Base-by-base conservation (phyloP, 2,888 invertebrate species). In the Sericinus montela region DNA sequence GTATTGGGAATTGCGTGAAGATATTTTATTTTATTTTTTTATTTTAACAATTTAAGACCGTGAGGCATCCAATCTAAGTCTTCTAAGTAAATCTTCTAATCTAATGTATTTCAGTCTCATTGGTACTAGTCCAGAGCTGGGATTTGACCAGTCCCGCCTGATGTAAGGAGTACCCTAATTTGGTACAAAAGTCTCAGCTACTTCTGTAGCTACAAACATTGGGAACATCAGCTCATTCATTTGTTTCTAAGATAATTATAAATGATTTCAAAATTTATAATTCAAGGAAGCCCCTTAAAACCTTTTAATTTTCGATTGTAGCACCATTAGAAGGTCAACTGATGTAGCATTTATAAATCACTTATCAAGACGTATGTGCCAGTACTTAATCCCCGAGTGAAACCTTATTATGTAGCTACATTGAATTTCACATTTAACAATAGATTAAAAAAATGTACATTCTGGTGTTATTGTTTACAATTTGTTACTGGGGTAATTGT, bases 71-170 rank as follows among this genome's bases (percentile, higher is more conserved):
- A n/a, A n/a, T n/a, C n/a, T n/a, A n/a, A n/a, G n/a, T n/a, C n/a
- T n/a, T n/a, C n/a, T n/a, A n/a, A n/a, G n/a, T n/a, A n/a, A n/a
- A n/a, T n/a, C n/a, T n/a, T n/a, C n/a, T n/a, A n/a, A n/a, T n/a
- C n/a, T n/a, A n/a, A n/a, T n/a, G n/a, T n/a, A n/a, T n/a, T n/a
- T n/a, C 55, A 95, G 97, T 9, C 89, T 97, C 45, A 98, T 98
- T 60, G 98, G 98, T 60, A 94, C 94, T 57, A 98, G 97, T 88
- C 99, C 99, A 51, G 98, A 98, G 51, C 89, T 99, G 48, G 98
- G 98, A 45, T 99, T 98, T 85, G 98, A 60, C 99, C 99, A 6
- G 92, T 97, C 90, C 97, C 98, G 11, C 92, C 93, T 3, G 97
- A 98, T 73, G 94, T 97, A 7, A 94, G 97, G 65, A 98, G 97